Base-by-base conservation (phyloP, 2,797 vertebrate genomes). In the Myripristis murdjan region DNA sequence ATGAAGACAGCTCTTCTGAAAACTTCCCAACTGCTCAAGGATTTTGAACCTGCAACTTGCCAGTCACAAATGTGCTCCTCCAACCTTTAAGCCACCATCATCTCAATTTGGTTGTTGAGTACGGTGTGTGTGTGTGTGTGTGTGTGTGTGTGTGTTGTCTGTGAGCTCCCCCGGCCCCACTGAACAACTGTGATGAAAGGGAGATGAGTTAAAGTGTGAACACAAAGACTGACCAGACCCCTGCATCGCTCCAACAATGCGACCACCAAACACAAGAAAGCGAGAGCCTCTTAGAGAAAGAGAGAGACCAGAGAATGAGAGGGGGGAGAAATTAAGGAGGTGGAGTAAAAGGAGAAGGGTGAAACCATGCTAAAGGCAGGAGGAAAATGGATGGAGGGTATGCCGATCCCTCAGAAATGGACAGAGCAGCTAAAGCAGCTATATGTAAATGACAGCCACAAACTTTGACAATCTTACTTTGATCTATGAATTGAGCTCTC, bases 371-470 rank as follows among this genome's bases (percentile, higher is more conserved):
- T 85, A 77, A 90, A 82, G 87, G 84, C 83, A 85, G 76, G 73
- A 85, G 79, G 88, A 75, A 22, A 83, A 79, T 77, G 70, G 74
- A 75, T 24, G 51, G 70, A 28, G 75, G 55, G 83, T 75, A 78
- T 80, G 88, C 66, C 90, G 91, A 94, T 95, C 95, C 95, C 88
- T 94, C 94, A 92, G 73, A 95, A 87, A 73, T 51, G 76, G 70
- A 53, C 90, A 89, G 92, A 90, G 89, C n/a, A 94, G 93, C 95
- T 95, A 95, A 95, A 95, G 94, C 98, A 99, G 97, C 97, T 98
- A 97, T 98, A 99, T 99, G 98, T 97, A 98, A 99, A 99, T 99
- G 95, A 90, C 93, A 94, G 91, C 91, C 55, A 89, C 92, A 93
- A 95, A 95, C 93, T 94, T 95, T 94, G 85, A 92, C 87, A 92